Conservation (phyloP, 2,797 vertebrate species). For the Phalloptychus januarius region DNA sequence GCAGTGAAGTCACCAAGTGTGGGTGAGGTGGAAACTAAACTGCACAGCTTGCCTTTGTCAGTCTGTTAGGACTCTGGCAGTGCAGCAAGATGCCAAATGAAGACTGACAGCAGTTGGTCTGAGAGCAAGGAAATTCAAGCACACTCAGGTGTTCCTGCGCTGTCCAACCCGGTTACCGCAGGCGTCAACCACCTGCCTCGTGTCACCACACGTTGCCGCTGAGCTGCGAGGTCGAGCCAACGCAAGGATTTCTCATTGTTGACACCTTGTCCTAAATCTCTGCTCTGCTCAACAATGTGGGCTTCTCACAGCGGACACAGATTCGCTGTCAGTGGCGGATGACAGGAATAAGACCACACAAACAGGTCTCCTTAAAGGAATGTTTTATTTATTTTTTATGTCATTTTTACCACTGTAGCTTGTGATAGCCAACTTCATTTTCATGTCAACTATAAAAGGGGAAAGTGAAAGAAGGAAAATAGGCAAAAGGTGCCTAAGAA, state of each 20-base stretch:
- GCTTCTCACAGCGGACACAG: conserved; percentile 21
- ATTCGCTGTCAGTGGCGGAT: conserved; percentile 24
- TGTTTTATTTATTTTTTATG: background rate
- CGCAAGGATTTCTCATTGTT: conserved; percentile 39
- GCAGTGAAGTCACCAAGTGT: conserved; percentile 22
- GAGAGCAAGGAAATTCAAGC: conserved; percentile 38
- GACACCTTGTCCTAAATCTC: conserved; percentile 49
- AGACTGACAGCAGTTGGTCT: conserved; percentile 54
- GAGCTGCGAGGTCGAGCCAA: conserved; percentile 42
- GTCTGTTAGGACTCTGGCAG: conserved; percentile 32
- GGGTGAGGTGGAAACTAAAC: conserved; percentile 49
- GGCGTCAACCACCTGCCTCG: conserved; percentile 58
- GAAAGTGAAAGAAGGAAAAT: background rate
- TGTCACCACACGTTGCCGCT: conserved; percentile 65
- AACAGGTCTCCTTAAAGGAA: conserved; percentile 15
- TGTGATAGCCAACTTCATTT: background rate
- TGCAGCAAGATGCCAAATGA: conserved; percentile 34
- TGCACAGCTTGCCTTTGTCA: conserved; percentile 58
- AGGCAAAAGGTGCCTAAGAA: background rate
- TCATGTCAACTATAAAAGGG: background rate
- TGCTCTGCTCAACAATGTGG: conserved; percentile 18
- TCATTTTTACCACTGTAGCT: background rate
- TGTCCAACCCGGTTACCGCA: conserved; percentile 61
- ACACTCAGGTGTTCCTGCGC: conserved; percentile 59
- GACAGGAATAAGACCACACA: conserved; percentile 12